phyloP scores from a whole-genome alignment of 2,797 vertebrate species.

The Pangasius macronema region DNA sequence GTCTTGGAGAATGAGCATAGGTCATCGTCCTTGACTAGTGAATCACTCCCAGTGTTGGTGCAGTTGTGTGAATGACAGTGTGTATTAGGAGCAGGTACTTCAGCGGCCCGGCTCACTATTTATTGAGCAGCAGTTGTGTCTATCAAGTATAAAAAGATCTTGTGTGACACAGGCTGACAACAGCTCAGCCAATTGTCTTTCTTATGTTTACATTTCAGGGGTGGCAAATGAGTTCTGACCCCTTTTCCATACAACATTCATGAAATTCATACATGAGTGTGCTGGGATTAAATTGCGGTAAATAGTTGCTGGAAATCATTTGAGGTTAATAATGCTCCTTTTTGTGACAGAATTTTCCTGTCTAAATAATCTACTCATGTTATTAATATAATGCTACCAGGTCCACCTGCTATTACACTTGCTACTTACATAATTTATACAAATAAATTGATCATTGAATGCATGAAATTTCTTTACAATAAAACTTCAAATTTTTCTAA shows the following conservation, averaged over 20 bases:
- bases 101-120: background rate
- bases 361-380: background rate
- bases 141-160: slow-evolving; percentile 15
- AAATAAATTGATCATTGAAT: background rate
- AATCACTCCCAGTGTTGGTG: background rate
- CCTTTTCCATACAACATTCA: background rate
- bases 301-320: background rate
- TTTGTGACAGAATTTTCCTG: background rate
- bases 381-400: background rate
- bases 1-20: background rate
- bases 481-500: background rate
- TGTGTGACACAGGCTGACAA: background rate
- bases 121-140: slow-evolving; percentile 2
- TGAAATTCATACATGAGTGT: slow-evolving; percentile 2
- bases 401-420: background rate
- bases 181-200: slow-evolving; percentile 17
- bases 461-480: background rate
- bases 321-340: background rate
- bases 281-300: background rate
- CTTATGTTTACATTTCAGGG: background rate
- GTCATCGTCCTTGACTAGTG: background rate
- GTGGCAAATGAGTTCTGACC: background rate
- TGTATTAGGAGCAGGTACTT: background rate
- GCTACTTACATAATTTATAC: background rate
- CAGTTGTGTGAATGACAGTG: background rate